These are phyloP conservation scores for Calephelis perditalis DNA, from an alignment of 2,888 invertebrate species.

Conservation along the genomic window DNA sequence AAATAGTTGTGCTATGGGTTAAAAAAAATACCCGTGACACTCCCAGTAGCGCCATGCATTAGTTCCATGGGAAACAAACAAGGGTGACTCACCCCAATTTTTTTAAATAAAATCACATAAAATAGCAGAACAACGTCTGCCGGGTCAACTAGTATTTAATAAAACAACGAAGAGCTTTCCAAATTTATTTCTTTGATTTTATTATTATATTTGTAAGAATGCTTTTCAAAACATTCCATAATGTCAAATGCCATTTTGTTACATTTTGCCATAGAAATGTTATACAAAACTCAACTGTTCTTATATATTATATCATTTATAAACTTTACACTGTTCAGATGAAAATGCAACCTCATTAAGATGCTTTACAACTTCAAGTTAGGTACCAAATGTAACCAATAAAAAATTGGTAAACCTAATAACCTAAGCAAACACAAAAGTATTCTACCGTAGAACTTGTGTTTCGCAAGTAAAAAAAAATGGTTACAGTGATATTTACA, in stretches of 20 bases:
- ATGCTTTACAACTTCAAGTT: slow-evolving; percentile 29
- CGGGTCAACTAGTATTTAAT: slow-evolving; percentile 22
- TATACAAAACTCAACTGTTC: slow-evolving; percentile 70
- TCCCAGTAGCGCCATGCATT: no score
- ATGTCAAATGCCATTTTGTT: slow-evolving; percentile 66
- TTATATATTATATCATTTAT: slow-evolving; percentile 53
- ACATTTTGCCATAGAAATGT: slow-evolving; percentile 67
- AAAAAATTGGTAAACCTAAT: slow-evolving; percentile 18
- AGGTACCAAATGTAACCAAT: slow-evolving; percentile 22
- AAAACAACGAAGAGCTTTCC: slow-evolving; percentile 46
- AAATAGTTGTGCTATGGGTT: no score
- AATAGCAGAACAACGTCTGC: no score
- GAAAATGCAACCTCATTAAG: slow-evolving; percentile 38
- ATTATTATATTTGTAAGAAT: slow-evolving; percentile 67
- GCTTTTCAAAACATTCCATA: slow-evolving; percentile 62
- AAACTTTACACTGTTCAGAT: slow-evolving; percentile 40
- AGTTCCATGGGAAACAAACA: no score
- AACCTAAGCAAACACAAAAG: slow-evolving; percentile 15
- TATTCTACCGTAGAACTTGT: neutral
- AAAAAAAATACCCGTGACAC: no score
- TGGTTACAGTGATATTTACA: slow-evolving; percentile 37
- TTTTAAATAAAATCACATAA: no score
- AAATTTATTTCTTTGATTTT: slow-evolving; percentile 70
- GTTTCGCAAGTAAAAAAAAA: slow-evolving; percentile 21
- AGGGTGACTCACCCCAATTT: no score